These are phyloP conservation scores for Acyrthosiphon pisum DNA, from an alignment of 1,140 invertebrate species.

Conservation along the genomic window DNA sequence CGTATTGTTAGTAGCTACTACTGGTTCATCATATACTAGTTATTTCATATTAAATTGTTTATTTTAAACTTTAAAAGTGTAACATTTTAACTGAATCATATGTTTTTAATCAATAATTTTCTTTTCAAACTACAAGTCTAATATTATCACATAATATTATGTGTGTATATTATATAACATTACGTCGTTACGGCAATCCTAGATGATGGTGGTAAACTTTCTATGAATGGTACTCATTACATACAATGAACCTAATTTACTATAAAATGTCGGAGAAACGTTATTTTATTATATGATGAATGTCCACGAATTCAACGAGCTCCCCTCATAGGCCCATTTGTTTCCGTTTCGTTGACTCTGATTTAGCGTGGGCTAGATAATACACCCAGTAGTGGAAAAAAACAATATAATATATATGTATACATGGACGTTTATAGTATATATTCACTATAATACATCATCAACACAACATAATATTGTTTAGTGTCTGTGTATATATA, in stretches of 20 bases:
- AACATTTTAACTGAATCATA: no score
- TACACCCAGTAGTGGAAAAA: not conserved
- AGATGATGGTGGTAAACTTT: not conserved
- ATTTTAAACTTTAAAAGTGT: no score
- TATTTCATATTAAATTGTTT: no score
- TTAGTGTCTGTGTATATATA: not conserved
- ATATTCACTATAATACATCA: not conserved
- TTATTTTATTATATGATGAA: not conserved
- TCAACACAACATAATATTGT: not conserved
- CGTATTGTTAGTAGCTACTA: no score
- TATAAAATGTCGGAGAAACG: not conserved
- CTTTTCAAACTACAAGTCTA: not conserved
- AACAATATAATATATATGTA: not conserved
- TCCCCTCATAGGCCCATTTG: not conserved
- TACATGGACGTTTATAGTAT: not conserved
- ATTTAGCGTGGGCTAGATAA: constrained; percentile 29
- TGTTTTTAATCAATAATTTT: not conserved
- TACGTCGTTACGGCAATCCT: not conserved
- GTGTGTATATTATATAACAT: not conserved
- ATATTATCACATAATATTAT: not conserved
- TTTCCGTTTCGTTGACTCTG: not conserved
- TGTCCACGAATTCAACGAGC: not conserved
- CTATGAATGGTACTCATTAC: not conserved
- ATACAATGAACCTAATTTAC: not conserved
- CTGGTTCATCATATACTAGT: no score